phyloP scores from a whole-genome alignment of 2,888 invertebrate species.

The Sipha maydis region DNA sequence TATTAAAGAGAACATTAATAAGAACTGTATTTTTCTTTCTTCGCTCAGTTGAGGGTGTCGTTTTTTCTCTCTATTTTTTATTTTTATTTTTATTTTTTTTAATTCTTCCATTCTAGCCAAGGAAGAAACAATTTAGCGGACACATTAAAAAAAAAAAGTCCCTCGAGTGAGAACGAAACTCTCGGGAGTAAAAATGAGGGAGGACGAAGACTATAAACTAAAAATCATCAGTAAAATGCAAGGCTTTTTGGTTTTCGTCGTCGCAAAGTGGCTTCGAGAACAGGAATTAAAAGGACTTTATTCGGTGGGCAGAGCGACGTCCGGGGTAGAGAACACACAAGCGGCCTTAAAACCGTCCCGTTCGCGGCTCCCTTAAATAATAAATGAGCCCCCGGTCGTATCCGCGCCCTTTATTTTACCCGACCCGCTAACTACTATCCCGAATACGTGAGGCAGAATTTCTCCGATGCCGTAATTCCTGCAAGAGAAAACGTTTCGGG shows the following conservation, averaged over 20 bases:
- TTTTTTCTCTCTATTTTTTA: constrained; percentile 5
- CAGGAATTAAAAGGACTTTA: constrained; percentile 62
- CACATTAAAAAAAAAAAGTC: constrained; percentile 52
- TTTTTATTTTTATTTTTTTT: constrained; percentile 40
- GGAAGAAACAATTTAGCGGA: constrained; percentile 54
- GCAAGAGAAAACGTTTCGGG: constrained; percentile 44
- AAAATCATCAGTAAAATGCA: constrained; percentile 60
- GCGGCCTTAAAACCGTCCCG: constrained; percentile 60
- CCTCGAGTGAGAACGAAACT: constrained; percentile 52
- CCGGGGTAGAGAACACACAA: constrained; percentile 52
- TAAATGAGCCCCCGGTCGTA: constrained; percentile 58
- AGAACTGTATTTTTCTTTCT: constrained; percentile 48
- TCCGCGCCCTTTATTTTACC: constrained; percentile 22
- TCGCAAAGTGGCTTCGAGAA: constrained; percentile 61
- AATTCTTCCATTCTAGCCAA: constrained; percentile 47
- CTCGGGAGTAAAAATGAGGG: constrained; percentile 53
- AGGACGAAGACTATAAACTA: constrained; percentile 59
- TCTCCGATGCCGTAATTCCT: constrained; percentile 14
- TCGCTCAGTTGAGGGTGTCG: constrained; percentile 38
- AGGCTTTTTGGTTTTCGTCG: constrained; percentile 61
- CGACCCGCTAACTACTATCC: constrained; percentile 32
- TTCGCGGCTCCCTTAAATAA: constrained; percentile 62
- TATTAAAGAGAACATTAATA: constrained; percentile 53
- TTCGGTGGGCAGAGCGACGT: constrained; percentile 57
- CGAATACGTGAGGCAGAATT: constrained; percentile 50